Base-by-base conservation (phyloP, 1,140 invertebrate species). In the Neodiprion pinetum region DNA sequence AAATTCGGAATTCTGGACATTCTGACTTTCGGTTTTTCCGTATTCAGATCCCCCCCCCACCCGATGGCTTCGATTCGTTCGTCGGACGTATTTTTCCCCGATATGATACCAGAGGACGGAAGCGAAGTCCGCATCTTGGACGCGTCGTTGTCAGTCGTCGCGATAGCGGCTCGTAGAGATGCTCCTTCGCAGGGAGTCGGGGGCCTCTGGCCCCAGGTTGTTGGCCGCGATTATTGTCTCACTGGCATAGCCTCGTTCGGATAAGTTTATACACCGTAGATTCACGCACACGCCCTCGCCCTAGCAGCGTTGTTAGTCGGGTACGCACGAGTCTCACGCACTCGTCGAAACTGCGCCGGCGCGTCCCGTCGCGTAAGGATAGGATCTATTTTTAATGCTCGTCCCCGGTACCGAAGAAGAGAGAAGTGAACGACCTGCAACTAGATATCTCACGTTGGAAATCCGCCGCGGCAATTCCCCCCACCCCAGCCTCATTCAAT, bases 381-480 rank as follows among this genome's bases (percentile, higher is more conserved):
- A 40, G 28, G 80, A 86, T 88, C 87, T 88, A 88, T 88, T 87
- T 87, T 87, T 87, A 87, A 84, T 80, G 78, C 80, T 83, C 83
- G 83, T 85, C 84, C 84, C 85, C 84, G 82, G 82, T 84, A 40
- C 28, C 5, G 28, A 40, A 40, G 28, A 40, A 40, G 28, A 40
- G 28, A 40, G 80, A 85, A 86, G 87, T 87, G 87, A 88, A 88
- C 82, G 87, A 88, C 87, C 87, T 87, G 87, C 84, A 86, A 86
- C 84, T 86, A 86, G 85, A 86, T 87, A 87, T 86, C 83, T 84
- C 80, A 76, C 53, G 11, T 14, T 61, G 11, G 11, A 14, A 17
- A 17, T 79, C 80, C 80, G 75, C 74, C 77, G 53, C 72, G 67
- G 67, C 74, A 72, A 28, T 71, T 75, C 75, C 48, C 48, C 71